Conservation (phyloP, 2,888 invertebrate genomes). For the Alcis repandata region DNA sequence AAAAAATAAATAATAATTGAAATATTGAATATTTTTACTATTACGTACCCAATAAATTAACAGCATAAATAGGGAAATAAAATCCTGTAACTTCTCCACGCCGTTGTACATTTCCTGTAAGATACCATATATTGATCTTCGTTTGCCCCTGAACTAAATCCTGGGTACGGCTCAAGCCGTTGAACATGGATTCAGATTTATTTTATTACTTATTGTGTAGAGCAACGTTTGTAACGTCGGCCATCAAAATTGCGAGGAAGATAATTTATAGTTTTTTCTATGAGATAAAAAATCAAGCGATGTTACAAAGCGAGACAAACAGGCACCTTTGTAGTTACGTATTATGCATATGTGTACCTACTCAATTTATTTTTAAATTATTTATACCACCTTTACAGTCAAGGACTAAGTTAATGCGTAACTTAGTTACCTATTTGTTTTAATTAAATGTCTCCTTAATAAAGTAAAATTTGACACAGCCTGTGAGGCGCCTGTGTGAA, state of each 20-base stretch:
- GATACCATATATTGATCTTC: neutral
- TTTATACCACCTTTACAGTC: neutral
- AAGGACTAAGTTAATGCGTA: too few relatives aligned
- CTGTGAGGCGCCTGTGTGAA: too few relatives aligned
- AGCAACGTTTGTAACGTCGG: conserved; percentile 41
- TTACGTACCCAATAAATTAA: too few relatives aligned
- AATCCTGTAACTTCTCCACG: too few relatives aligned
- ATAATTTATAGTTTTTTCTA: conserved; percentile 38
- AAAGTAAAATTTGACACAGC: too few relatives aligned
- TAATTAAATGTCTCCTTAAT: too few relatives aligned
- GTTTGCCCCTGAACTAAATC: conserved; percentile 4
- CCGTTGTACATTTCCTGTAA: neutral
- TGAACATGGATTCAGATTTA: conserved; percentile 44
- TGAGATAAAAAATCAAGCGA: conserved; percentile 18
- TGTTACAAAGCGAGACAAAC: conserved; percentile 15
- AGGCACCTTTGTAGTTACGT: neutral
- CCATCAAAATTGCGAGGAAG: conserved; percentile 33
- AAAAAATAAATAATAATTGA: too few relatives aligned
- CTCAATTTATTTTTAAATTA: neutral
- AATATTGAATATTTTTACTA: neutral
- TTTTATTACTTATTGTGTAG: conserved; percentile 49
- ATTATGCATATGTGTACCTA: neutral
- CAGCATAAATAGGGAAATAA: too few relatives aligned
- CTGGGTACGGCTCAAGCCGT: neutral
- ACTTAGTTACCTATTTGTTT: too few relatives aligned